These are phyloP conservation scores for Rhinella marina DNA, from an alignment of 2,797 vertebrate species.

Conservation along the genomic window DNA sequence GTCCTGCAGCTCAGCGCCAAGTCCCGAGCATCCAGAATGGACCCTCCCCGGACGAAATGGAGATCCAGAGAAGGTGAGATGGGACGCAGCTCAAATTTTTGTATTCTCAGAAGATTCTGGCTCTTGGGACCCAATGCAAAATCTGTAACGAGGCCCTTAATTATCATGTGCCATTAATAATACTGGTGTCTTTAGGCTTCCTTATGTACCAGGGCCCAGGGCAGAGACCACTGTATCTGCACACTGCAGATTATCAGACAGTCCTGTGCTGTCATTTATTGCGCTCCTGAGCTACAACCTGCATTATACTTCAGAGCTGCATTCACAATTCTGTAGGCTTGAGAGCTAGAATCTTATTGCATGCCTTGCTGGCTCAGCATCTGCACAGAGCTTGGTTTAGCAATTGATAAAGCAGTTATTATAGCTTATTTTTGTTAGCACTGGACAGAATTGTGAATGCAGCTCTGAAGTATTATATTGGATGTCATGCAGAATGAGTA, in stretches of 20 bases:
- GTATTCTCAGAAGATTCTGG: background rate
- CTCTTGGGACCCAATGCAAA: background rate
- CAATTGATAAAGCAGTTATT: no score
- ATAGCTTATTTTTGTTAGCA: no score
- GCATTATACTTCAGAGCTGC: background rate
- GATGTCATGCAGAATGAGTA: background rate
- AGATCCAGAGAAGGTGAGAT: conserved; percentile 91
- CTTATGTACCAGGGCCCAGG: no score
- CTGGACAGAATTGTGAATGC: background rate
- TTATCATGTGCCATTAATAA: no score
- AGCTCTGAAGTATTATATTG: background rate
- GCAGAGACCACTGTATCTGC: no score
- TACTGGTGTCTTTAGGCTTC: no score
- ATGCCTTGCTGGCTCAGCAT: no score
- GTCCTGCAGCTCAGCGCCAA: conserved; percentile 91
- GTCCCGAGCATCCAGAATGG: conserved; percentile 98
- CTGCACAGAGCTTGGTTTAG: no score
- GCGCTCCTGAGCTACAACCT: background rate
- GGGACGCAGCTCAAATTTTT: background rate
- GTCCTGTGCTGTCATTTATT: background rate
- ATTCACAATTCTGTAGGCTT: background rate
- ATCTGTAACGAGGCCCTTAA: background rate
- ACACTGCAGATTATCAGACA: background rate
- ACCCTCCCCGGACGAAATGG: conserved; percentile 91
- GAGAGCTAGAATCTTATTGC: no score